Evolutionary conservation across 2,113 vertebrate species (phyloP).

Genomic region (Gorsachius goisagi): DNA sequence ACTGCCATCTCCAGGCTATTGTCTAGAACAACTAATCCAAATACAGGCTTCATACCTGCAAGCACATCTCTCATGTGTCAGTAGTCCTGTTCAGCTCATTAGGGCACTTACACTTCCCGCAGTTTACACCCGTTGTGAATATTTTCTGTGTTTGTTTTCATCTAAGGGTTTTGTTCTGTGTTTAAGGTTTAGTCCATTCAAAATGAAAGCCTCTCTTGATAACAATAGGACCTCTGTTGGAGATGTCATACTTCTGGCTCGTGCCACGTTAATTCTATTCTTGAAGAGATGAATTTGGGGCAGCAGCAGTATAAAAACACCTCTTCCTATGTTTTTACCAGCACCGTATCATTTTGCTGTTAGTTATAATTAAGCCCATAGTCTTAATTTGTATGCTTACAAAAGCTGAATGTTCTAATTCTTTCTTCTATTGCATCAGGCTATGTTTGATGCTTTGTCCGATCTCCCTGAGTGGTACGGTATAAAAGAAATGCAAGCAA

Average conservation of each 20-base stretch:
- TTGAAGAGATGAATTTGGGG: background rate
- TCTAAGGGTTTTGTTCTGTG: background rate
- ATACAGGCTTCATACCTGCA: background rate
- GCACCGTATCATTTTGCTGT: background rate
- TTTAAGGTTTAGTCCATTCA: background rate
- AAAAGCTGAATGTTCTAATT: background rate
- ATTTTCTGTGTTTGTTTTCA: background rate
- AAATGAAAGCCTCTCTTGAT: background rate
- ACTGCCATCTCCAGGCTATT: background rate
- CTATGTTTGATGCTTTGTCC: conserved; percentile 85
- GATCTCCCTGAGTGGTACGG: conserved; percentile 96
- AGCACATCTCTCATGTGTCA: background rate
- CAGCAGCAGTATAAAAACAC: background rate
- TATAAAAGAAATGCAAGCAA: conserved; percentile 96
- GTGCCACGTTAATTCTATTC: accelerated
- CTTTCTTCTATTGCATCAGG: conserved; percentile 69
- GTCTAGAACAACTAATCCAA: background rate
- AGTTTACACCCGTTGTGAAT: background rate
- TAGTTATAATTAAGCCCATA: background rate
- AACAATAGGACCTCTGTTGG: background rate
- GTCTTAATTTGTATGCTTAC: background rate
- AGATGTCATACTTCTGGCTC: background rate
- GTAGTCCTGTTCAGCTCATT: background rate
- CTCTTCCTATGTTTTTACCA: background rate
- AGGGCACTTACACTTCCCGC: background rate